A percentile compares a stretch with the other conserved stretches of the same genome.
These are phyloP conservation scores for Acromyrmex echinatior DNA, from an alignment of 1,140 invertebrate genomes.

Conservation along the genomic window DNA sequence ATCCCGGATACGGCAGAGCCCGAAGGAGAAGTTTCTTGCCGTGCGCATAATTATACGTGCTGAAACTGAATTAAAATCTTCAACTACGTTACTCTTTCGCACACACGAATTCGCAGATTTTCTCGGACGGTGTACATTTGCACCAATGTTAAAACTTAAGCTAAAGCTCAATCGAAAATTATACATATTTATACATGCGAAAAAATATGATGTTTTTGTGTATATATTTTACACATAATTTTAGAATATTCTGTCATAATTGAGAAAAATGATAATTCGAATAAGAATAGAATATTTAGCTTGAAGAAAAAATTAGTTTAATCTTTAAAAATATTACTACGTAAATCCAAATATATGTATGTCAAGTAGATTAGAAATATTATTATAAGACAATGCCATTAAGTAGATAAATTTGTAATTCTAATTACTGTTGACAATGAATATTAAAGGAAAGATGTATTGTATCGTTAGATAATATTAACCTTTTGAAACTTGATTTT, in stretches of 20 bases:
- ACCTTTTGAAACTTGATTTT: too few species aligned
- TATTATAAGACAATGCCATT: not conserved
- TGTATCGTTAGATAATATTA: not conserved
- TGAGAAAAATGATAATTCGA: not conserved
- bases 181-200: not conserved
- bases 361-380: not conserved
- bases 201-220: too few species aligned
- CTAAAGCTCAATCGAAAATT: not conserved
- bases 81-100: conserved; percentile 62
- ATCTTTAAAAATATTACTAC: not conserved
- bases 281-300: not conserved
- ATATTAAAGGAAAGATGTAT: not conserved
- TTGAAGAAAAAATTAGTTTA: not conserved
- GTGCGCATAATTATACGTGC: conserved; percentile 67
- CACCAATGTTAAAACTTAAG: not conserved
- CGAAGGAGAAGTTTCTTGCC: conserved; percentile 60
- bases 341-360: not conserved
- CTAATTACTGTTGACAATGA: not conserved
- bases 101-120: conserved; percentile 46
- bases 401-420: not conserved
- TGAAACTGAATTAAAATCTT: conserved; percentile 75
- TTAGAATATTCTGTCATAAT: not conserved
- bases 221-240: not conserved
- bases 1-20: conserved; percentile 55
- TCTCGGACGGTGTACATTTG: not conserved